Evolutionary conservation across 2,888 invertebrate species (phyloP), one percentile per base, ranked within the genome.

Genomic region (Kuschelorhynchus macadamiae): DNA sequence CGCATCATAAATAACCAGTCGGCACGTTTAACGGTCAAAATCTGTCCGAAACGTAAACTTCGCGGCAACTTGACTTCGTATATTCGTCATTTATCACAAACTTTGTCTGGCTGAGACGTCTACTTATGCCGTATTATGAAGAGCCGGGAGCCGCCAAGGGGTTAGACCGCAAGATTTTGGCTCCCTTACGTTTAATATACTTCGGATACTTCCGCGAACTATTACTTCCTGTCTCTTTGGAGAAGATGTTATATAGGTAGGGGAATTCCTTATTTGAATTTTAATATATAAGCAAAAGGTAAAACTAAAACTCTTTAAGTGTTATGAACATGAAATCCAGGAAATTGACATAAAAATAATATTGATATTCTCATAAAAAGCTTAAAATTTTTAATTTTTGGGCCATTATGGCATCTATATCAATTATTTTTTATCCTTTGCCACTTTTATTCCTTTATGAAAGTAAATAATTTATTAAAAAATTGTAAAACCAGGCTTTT

Each of bases 41-140:
- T 69, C 68, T 69, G 68, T 64, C 68, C 68, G 20, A 69, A 69
- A 69, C 68, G 68, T 59, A 57, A 68, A 68, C 50, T 68, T 68
- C 56, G 68, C 68, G 59, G 59, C 59, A 69, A 69, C 64, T 69
- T 60, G 55, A 64, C 64, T 69, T 61, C 70, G 71, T 72, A 67
- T 69, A 74, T 76, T 69, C 75, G 75, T 77, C 78, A 78, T 78
- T 78, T 78, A 78, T 78, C 77, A 78, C 74, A 67, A 70, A 71
- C 71, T 71, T 71, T 71, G 76, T 75, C 78, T 78, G 78, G 72
- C 73, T 72, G 66, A 71, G 78, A 78, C 78, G 77, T 78, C 75
- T 78, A 77, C 78, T 78, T 78, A 78, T 77, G 73, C 75, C 55
- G 70, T 76, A 75, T 78, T 78, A 78, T 78, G 78, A 78, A 78